Base-by-base conservation (phyloP, 2,797 vertebrate genomes). In the Macrochelys suwanniensis region DNA sequence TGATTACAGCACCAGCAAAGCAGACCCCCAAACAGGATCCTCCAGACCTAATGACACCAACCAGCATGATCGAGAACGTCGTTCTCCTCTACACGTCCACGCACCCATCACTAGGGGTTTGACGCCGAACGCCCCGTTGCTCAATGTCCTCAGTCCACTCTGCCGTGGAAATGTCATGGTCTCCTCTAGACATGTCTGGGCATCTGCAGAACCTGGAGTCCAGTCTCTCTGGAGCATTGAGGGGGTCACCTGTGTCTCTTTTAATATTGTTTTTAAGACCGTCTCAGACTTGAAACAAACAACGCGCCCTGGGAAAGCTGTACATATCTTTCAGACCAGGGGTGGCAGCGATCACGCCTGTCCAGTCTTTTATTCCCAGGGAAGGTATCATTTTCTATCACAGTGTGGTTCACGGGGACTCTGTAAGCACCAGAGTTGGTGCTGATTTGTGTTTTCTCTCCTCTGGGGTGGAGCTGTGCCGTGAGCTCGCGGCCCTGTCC, bases 201-300 rank as follows among this genome's bases (percentile, higher is more conserved):
- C 15, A 16, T 76, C 42, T 56, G 42, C 51, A 17, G 33, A 74
- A 47, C 28, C 76, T 49, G 78, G 45, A 42, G 11, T 10, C 91
- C 85, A 5, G 4, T 80, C 85, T 94, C 61, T 19, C 61, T 28
- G 9, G 53, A 79, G 79, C 51, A 17, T 17, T 42, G 59, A 74
- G 79, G 82, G 90, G 80, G 82, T 91, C 74, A 10, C 51, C 85
- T 85, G 84, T 59, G 2, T 74, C 76, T 85, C 82, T 96, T 92
- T 86, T 94, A 94, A 94, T 0, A 21, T 71, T 68, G 80, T 91
- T 97, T 97, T 96, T 96, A 96, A 89, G 86, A 59, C 31, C 42
- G 26, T 28, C 92, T 95, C 49, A 6, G 81, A 80, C 7, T 0
- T 3, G 16, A 85, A 68, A 59, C 26, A 19, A 17, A 45, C 54